Conservation (phyloP, 2,888 invertebrate genomes). For the Leptinotarsa rubiginosa region DNA sequence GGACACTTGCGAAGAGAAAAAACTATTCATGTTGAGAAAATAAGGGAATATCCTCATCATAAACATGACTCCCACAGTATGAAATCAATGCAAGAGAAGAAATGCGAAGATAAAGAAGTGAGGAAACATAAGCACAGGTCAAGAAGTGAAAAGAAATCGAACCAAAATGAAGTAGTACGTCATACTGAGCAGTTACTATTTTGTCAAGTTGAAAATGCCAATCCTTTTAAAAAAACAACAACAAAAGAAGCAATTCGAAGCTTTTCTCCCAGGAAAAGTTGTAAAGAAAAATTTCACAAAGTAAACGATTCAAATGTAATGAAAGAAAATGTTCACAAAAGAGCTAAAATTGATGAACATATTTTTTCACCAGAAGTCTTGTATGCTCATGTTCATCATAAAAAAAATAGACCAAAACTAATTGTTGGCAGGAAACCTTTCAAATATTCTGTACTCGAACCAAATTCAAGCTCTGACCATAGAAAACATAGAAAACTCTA, state of each 20-base stretch:
- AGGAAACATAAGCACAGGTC: constrained; percentile 23
- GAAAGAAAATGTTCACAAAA: background rate
- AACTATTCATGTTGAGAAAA: constrained; percentile 35
- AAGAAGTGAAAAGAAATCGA: constrained; percentile 24
- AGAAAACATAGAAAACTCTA: constrained; percentile 1
- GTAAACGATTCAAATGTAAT: background rate
- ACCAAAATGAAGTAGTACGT: constrained; percentile 19
- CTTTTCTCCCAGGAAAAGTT: background rate
- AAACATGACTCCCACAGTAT: background rate
- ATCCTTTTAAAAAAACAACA: constrained; percentile 31
- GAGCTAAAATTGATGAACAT: background rate
- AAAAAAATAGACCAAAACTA: constrained; percentile 18
- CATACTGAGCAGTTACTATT: constrained; percentile 33
- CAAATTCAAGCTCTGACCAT: background rate
- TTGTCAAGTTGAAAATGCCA: constrained; percentile 40
- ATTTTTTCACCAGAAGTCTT: background rate
- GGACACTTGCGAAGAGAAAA: constrained; percentile 35
- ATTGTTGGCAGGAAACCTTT: background rate
- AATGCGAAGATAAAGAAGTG: constrained; percentile 25
- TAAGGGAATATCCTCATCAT: constrained; percentile 6
- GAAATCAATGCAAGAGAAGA: constrained; percentile 7
- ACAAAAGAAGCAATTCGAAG: background rate
- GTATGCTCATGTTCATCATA: constrained; percentile 8
- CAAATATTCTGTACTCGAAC: background rate
- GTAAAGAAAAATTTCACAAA: background rate